Base-by-base conservation (phyloP, 2,888 invertebrate species). In the Latrodectus elegans region DNA sequence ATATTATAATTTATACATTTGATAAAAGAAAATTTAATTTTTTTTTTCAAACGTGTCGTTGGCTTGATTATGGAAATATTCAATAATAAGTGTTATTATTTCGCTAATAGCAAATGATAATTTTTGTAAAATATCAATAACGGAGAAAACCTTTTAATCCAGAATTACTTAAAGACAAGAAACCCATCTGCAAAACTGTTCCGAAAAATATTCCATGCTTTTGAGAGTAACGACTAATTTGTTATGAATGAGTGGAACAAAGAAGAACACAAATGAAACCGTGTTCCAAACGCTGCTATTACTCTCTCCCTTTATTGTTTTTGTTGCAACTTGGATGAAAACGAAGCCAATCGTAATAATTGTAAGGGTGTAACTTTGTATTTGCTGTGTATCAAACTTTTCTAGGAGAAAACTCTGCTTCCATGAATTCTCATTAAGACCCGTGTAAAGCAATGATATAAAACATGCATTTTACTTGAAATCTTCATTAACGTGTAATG, bases 401-500 rank as follows among this genome's bases (percentile, higher is more conserved):
- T 67, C 22, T 51, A n/a, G 38, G n/a, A 75, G 26, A 15, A 17
- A 75, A 15, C 51, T 11, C 4, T 17, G 55, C n/a, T 68, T 8
- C 55, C 8, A 78, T 17, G 73, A 38, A 65, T 74, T 49, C 67
- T 75, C 74, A 68, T 75, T 82, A 75, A 14, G 12, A 14, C 68
- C 53, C 60, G 52, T 81, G 65, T 73, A 65, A 81, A 51, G 53
- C 22, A 14, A 26, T 55, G 52, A 15, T 74, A 74, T 81, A 51
- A 73, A 38, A 38, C 38, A 38, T 38, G 38, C 38, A 38, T 17
- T 8, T 55, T 55, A 75, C 74, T n/a, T n/a, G 17, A 75, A 67
- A 68, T 26, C 55, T 17, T 82, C 74, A 68, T 82, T 82, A 75
- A 70, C 38, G 17, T 80, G 73, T 71, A 11, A 17, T 38, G 49